Evolutionary conservation across 2,888 invertebrate genomes (phyloP), one percentile per base, ranked within the genome.

Genomic region (Phyllotreta cruciferae): DNA sequence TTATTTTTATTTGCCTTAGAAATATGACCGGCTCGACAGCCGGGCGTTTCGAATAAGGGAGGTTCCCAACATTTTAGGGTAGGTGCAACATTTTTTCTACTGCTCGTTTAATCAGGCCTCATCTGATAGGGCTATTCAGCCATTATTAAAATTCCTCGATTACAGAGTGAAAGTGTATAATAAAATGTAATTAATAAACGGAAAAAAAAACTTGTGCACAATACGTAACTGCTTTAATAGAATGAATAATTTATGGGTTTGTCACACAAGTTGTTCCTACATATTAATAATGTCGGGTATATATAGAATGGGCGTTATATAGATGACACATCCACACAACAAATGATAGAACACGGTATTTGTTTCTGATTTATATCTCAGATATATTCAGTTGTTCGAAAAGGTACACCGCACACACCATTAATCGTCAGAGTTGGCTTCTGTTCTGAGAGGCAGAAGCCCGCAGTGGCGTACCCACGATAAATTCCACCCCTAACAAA

Each of bases 331-430:
- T 73, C 72, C 74, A 73, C 73, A 73, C 75, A 77, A 77, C 78
- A 78, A 78, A 78, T 78, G 78, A 79, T 78, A 74, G 76, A 77
- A 70, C 73, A 74, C 71, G 76, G 72, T 73, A 72, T 75, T 75
- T 77, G 77, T 75, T 75, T 74, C 76, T 79, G 79, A 79, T 79
- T 79, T 79, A 79, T 79, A 77, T 77, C 72, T 72, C 70, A 77
- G 79, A 79, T 79, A 78, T 78, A 79, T 79, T 77, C 78, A 79
- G 77, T 77, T 74, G 75, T 75, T 76, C 74, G 76, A 78, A 77
- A 78, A 78, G 78, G 78, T 78, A 78, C 74, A 76, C 78, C 77
- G 77, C 77, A 77, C 75, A 75, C 76, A 76, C 75, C 77, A 78
- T 78, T 77, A 78, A 78, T 78, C 77, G 74, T 78, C 71, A 70